A percentile compares a stretch with the other conserved stretches of the same genome.
Evolutionary conservation across 2,113 vertebrate species (phyloP).

Genomic region (human): DNA sequence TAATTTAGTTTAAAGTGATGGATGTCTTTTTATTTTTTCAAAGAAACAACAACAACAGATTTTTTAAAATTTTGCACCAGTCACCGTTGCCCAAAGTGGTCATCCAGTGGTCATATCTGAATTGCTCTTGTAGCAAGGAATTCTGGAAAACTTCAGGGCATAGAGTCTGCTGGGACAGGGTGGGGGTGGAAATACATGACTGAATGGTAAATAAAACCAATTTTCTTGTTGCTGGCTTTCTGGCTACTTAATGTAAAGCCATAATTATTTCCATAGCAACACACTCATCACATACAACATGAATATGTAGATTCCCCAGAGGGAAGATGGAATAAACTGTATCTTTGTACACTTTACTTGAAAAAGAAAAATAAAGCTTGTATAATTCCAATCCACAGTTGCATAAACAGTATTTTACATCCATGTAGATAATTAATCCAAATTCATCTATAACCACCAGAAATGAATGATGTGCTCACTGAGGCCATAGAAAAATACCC

Average conservation of each 20-base stretch:
- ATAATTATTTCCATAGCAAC: slow-evolving; percentile 65
- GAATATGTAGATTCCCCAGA: slow-evolving; percentile 56
- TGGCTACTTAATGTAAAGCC: slow-evolving; percentile 49
- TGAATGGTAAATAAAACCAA: slow-evolving; percentile 33
- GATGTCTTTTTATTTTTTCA: too few relatives aligned
- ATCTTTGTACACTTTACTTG: slow-evolving; percentile 50
- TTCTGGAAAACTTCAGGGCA: background rate
- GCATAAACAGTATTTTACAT: background rate
- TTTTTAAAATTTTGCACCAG: background rate
- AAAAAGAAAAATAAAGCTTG: slow-evolving; percentile 20
- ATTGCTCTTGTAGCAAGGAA: background rate
- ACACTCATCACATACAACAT: slow-evolving; percentile 6
- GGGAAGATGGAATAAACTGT: slow-evolving; percentile 24
- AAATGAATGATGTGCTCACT: background rate
- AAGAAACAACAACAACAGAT: too few relatives aligned
- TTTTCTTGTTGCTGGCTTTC: slow-evolving; percentile 50
- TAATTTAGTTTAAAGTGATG: background rate
- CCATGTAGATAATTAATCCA: slow-evolving; percentile 15
- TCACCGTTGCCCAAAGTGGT: background rate
- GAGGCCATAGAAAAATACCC: background rate
- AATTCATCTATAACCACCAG: background rate
- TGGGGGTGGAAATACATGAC: background rate
- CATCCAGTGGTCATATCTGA: background rate
- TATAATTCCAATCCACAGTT: slow-evolving; percentile 30
- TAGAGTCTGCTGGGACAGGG: background rate